These are phyloP conservation scores for Morpho helenor DNA, from an alignment of 2,888 invertebrate genomes.

Conservation along the genomic window DNA sequence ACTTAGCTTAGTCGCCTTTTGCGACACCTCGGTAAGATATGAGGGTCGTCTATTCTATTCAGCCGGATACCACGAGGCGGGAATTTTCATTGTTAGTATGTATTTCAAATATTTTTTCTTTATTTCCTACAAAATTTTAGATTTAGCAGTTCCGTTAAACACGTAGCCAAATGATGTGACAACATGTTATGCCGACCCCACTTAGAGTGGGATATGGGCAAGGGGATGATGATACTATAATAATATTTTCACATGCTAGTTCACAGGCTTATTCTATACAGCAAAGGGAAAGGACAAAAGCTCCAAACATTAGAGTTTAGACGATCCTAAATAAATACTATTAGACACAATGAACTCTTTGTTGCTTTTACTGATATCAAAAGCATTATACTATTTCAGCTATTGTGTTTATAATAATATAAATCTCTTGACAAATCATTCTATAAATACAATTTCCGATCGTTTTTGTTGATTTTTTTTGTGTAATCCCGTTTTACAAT, in stretches of 20 bases:
- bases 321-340: slow-evolving; percentile 16
- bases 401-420: slow-evolving; percentile 17
- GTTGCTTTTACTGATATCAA: slow-evolving; percentile 12
- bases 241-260: neutral
- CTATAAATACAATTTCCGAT: slow-evolving; percentile 24
- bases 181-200: too few species aligned
- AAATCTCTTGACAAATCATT: slow-evolving; percentile 17
- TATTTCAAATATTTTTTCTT: too few species aligned
- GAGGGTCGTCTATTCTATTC: too few species aligned
- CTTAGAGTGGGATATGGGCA: too few species aligned
- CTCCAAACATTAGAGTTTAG: slow-evolving; percentile 5
- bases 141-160: too few species aligned
- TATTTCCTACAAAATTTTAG: too few species aligned
- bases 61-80: too few species aligned
- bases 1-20: too few species aligned
- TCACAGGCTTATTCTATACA: neutral
- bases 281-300: slow-evolving; percentile 3
- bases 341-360: slow-evolving; percentile 2
- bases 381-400: slow-evolving; percentile 13
- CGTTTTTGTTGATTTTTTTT: slow-evolving; percentile 13
- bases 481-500: neutral
- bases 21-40: too few species aligned
- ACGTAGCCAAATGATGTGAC: too few species aligned
- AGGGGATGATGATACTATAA: too few species aligned
- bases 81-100: too few species aligned